Percentiles rank a stretch among this genome's conserved stretches.
Conservation (phyloP, 2,797 vertebrate species). For the Helostoma temminkii region DNA sequence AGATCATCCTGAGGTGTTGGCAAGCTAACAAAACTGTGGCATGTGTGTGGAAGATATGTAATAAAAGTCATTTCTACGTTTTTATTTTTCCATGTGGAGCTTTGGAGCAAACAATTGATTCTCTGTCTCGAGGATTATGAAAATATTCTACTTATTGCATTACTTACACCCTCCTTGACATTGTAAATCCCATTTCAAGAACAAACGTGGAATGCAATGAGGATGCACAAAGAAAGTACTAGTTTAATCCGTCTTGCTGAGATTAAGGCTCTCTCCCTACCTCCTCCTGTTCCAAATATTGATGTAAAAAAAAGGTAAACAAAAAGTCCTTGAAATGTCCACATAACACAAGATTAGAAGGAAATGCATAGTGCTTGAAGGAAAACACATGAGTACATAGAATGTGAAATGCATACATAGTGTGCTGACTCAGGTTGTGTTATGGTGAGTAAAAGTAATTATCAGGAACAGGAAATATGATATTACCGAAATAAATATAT, state of each 20-base stretch:
- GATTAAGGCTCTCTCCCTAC: conserved; percentile 68
- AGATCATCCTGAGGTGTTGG: conserved; percentile 36
- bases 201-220: conserved; percentile 81
- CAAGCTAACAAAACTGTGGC: conserved; percentile 13
- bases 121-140: conserved; percentile 76
- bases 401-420: background rate
- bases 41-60: conserved; percentile 19
- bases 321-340: conserved; percentile 77
- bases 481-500: background rate
- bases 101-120: conserved; percentile 77
- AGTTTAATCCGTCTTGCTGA: conserved; percentile 75
- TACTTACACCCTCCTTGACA: conserved; percentile 83
- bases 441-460: no score
- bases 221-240: conserved; percentile 62
- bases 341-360: conserved; percentile 22
- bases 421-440: background rate
- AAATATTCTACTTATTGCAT: conserved; percentile 80
- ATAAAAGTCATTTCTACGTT: conserved; percentile 57
- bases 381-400: background rate
- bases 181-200: conserved; percentile 85
- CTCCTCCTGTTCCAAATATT: conserved; percentile 41
- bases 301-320: conserved; percentile 70
- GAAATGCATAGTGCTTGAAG: conserved; percentile 19
- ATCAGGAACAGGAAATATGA: background rate
- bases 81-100: conserved; percentile 47